phyloP scores from a whole-genome alignment of 2,888 invertebrate genomes.

The Agrochola litura region DNA sequence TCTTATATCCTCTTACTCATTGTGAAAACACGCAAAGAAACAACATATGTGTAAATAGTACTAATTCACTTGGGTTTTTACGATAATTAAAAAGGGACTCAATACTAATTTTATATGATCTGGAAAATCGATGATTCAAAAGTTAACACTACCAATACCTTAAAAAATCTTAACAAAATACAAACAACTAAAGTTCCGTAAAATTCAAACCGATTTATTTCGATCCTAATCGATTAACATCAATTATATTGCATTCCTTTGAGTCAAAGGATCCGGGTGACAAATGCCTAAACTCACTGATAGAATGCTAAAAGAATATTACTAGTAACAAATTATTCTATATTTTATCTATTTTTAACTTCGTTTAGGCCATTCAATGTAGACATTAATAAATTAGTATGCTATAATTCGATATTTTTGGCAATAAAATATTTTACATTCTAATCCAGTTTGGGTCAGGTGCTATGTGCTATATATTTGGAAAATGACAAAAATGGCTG shows the following conservation, averaged over 20 bases:
- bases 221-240: conserved; percentile 35
- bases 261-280: conserved; percentile 43
- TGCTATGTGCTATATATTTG: conserved; percentile 20
- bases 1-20: not conserved
- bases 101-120: conserved; percentile 8
- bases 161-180: conserved; percentile 5
- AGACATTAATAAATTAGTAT: conserved; percentile 49
- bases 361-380: not conserved
- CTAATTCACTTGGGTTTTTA: conserved; percentile 32
- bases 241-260: conserved; percentile 46
- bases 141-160: conserved; percentile 3
- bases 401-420: conserved; percentile 20
- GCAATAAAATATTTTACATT: conserved; percentile 32
- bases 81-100: conserved; percentile 21
- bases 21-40: not conserved
- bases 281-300: conserved; percentile 10
- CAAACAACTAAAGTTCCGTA: conserved; percentile 19
- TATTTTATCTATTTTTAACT: conserved; percentile 25
- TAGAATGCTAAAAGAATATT: conserved; percentile 29
- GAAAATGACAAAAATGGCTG: conserved; percentile 10
- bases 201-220: conserved; percentile 25
- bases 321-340: not conserved
- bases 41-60: not conserved
- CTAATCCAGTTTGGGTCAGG: conserved; percentile 40
- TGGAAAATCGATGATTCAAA: conserved; percentile 43